Percentiles rank a stretch among this genome's conserved stretches.
These are phyloP conservation scores for Colletes collaris DNA, from an alignment of 2,888 invertebrate genomes.

Conservation along the genomic window DNA sequence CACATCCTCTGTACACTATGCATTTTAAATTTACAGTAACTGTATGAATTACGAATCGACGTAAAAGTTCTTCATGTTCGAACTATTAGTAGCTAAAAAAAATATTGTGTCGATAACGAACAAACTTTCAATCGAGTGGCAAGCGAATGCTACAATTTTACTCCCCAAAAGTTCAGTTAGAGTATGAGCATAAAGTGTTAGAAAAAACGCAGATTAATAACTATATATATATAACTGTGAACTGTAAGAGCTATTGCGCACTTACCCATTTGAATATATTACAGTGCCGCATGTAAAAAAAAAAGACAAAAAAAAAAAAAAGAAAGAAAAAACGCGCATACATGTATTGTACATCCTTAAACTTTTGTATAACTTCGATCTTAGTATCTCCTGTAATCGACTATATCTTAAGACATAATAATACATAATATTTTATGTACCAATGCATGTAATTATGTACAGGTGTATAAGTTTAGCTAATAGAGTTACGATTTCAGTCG, in stretches of 20 bases:
- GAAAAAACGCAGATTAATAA: constrained; percentile 48
- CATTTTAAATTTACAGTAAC: constrained; percentile 1
- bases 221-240: constrained; percentile 41
- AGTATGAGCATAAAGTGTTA: constrained; percentile 49
- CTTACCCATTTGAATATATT: constrained; percentile 56
- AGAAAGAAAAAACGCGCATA: constrained; percentile 61
- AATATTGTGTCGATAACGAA: constrained; percentile 39
- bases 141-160: constrained; percentile 47
- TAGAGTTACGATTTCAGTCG: constrained; percentile 71
- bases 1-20: constrained; percentile 45
- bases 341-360: constrained; percentile 71
- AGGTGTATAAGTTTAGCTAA: constrained; percentile 66
- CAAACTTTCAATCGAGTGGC: constrained; percentile 44
- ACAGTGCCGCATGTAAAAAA: constrained; percentile 50
- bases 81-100: constrained; percentile 36
- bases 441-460: constrained; percentile 73
- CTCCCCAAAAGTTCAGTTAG: constrained; percentile 42
- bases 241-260: constrained; percentile 48
- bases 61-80: constrained; percentile 37
- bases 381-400: constrained; percentile 60
- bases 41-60: constrained; percentile 22
- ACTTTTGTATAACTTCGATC: constrained; percentile 37
- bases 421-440: constrained; percentile 75
- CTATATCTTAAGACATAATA: constrained; percentile 74
- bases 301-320: constrained; percentile 35